Base-by-base conservation (phyloP, 2,888 invertebrate genomes). In the Sarcophaga rosellei region DNA sequence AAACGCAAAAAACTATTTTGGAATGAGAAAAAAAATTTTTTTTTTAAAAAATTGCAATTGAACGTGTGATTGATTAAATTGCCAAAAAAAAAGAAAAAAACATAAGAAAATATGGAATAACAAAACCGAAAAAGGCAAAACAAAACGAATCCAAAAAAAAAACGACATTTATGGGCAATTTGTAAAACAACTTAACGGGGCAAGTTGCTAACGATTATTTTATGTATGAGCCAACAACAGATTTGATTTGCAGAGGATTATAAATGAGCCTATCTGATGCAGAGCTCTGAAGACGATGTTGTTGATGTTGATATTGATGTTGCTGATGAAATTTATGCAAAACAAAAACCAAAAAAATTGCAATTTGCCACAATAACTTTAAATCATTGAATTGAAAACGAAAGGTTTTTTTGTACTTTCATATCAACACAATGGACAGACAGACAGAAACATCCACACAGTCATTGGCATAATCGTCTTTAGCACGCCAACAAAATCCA, bases 81-180 rank as follows among this genome's bases (percentile, higher is more conserved):
- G 90, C 90, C 88, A 90, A 91, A 90, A 63, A 59, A 3, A 23
- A 47, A 70, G 53, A 72, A 66, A 70, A n/a, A 61, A 61, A n/a
- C n/a, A n/a, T n/a, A n/a, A n/a, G n/a, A 8, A 17, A 57, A 57
- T 17, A 57, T 57, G n/a, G 15, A 57, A 17, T 57, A 35, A 17
- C 61, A 20, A 61, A 61, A 61, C 15, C 47, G 15, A 61, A 61
- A 61, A 17, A 3, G 53, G 17, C 4, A 59, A 59, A n/a, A 59
- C 59, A 59, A 75, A 63, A 66, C 53, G 21, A 47, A 70, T 12
- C 70, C 45, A 74, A 76, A 82, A 91, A 91, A 90, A 91, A 8
- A 35, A 35, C 35, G 35, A 91, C 91, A 91, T 91, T 91, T 91
- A 91, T 90, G 89, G 89, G 86, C 90, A 91, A 91, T 91, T 91